phyloP scores from a whole-genome alignment of 2,888 invertebrate genomes.

The Tridacna gigas region DNA sequence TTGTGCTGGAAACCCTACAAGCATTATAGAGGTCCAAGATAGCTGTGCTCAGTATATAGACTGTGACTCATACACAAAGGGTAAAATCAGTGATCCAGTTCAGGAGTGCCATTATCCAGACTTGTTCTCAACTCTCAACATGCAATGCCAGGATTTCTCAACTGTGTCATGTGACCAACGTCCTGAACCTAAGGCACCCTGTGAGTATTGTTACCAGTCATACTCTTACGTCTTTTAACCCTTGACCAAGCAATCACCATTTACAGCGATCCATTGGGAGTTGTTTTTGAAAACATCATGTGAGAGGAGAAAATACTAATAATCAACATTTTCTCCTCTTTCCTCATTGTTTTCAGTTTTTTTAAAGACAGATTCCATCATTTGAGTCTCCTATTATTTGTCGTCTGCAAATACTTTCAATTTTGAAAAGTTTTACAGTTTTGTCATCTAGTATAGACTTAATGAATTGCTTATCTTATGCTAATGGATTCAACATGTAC shows the following conservation, averaged over 20 bases:
- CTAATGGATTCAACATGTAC: too few species aligned
- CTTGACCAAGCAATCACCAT: neutral
- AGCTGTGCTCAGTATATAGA: conserved; percentile 66
- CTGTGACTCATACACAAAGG: conserved; percentile 40
- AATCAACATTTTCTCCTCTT: too few species aligned
- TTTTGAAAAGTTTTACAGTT: too few species aligned
- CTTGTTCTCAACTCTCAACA: conserved; percentile 55
- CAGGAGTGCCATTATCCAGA: conserved; percentile 66
- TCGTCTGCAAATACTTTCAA: too few species aligned
- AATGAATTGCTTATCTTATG: too few species aligned
- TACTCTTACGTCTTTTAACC: neutral
- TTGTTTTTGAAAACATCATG: too few species aligned
- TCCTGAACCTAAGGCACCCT: conserved; percentile 65
- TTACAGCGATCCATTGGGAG: too few species aligned
- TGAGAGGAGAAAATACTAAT: too few species aligned
- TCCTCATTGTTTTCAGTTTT: too few species aligned
- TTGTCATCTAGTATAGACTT: too few species aligned
- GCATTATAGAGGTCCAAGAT: conserved; percentile 50
- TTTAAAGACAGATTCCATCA: too few species aligned
- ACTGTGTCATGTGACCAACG: conserved; percentile 57
- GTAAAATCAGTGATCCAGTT: conserved; percentile 25
- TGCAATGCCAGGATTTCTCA: conserved; percentile 55
- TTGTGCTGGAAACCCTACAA: conserved; percentile 57
- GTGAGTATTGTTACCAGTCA: conserved; percentile 46
- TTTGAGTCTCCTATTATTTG: too few species aligned